Evolutionary conservation across 2,888 invertebrate species (phyloP).

Genomic region (Metalampra italica): DNA sequence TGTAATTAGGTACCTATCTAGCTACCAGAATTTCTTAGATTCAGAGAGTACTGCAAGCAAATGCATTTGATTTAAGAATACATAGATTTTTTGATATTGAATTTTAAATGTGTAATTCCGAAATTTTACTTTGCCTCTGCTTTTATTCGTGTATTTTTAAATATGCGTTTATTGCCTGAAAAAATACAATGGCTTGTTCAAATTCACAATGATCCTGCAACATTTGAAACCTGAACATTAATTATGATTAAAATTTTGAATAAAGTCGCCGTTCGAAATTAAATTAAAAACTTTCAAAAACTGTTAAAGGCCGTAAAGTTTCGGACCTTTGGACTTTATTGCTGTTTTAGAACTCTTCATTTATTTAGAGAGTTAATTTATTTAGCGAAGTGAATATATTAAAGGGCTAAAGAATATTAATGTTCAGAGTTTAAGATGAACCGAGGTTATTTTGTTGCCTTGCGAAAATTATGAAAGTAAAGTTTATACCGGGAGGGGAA

Average conservation of each 20-base stretch:
- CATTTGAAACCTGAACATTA: neutral
- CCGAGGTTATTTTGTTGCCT: slow-evolving; percentile 24
- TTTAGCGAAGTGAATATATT: slow-evolving; percentile 28
- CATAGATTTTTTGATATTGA: no score
- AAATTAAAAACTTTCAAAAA: slow-evolving; percentile 16
- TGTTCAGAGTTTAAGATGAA: slow-evolving; percentile 22
- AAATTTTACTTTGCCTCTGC: no score
- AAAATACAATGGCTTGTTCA: no score
- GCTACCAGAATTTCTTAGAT: no score
- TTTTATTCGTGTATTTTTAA: no score
- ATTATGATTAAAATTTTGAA: no score
- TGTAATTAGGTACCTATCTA: no score
- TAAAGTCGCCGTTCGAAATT: neutral
- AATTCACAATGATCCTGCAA: no score
- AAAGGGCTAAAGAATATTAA: slow-evolving; percentile 28
- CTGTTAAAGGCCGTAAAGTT: slow-evolving; percentile 15
- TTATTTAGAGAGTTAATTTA: slow-evolving; percentile 30
- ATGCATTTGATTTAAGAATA: no score
- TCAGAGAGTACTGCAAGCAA: no score
- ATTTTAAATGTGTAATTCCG: no score
- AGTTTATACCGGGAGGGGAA: slow-evolving; percentile 5
- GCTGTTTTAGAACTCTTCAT: slow-evolving; percentile 23
- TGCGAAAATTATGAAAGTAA: slow-evolving; percentile 16
- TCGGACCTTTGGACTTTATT: slow-evolving; percentile 19
- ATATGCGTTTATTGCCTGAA: no score